phyloP scores from a whole-genome alignment of 2,113 vertebrate genomes.

The Spilogale gracilis region DNA sequence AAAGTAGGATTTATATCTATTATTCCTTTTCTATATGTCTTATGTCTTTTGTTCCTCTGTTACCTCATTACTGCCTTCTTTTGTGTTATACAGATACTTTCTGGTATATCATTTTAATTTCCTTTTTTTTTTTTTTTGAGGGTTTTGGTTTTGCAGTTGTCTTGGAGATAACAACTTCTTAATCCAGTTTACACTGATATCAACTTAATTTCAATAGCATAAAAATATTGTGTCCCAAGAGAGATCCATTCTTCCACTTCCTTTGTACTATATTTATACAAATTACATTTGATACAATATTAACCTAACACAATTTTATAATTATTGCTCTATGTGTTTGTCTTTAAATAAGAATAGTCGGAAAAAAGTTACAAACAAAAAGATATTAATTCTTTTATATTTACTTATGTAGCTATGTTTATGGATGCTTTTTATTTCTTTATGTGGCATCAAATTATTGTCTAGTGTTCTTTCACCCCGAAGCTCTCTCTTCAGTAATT shows the following conservation, averaged over 20 bases:
- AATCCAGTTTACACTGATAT: not conserved
- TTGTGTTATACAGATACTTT: not conserved
- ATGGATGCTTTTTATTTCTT: not conserved
- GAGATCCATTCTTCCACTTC: not conserved
- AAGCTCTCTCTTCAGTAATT: not conserved
- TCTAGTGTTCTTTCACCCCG: not conserved
- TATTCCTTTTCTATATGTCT: not conserved
- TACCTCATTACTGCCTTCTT: not conserved
- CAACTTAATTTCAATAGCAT: not conserved
- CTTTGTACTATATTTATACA: not conserved
- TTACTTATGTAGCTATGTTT: not conserved
- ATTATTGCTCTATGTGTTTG: not conserved
- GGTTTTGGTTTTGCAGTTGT: not conserved
- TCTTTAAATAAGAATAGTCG: not conserved
- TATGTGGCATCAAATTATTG: not conserved
- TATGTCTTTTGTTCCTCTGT: not conserved
- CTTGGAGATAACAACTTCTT: not conserved
- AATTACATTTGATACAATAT: not conserved
- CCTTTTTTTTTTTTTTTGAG: not conserved
- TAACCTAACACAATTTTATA: not conserved
- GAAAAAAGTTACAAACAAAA: not conserved
- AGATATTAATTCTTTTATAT: not conserved
- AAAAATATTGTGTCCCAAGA: not conserved
- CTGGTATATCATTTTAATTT: not conserved
- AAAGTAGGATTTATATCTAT: not conserved